A percentile compares a stretch with the other conserved stretches of the same genome.
Conservation (phyloP, 1,140 invertebrate genomes). For the Trachelipus rathkii region DNA sequence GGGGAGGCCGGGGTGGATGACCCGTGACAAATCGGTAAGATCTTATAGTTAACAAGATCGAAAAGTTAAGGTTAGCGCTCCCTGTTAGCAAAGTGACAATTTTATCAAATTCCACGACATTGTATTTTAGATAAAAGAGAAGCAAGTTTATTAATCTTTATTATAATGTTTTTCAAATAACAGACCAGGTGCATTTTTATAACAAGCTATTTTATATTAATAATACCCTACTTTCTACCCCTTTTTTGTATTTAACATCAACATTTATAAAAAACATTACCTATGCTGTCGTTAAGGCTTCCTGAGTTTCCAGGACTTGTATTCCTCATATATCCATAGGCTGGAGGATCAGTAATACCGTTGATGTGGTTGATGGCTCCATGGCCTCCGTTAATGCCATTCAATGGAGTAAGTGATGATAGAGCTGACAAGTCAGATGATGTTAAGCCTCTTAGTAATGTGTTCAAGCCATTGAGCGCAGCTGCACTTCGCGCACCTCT, state of each 20-base stretch:
- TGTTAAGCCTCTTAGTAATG: neutral
- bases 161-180: no score
- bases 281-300: neutral
- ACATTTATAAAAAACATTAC: neutral
- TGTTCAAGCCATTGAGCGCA: neutral
- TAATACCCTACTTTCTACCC: no score
- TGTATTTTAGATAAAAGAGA: no score
- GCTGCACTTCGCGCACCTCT: neutral
- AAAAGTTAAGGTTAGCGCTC: no score
- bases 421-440: neutral
- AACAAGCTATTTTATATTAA: no score
- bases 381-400: neutral
- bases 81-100: no score
- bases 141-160: no score
- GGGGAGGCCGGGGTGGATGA: no score
- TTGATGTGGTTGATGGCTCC: neutral
- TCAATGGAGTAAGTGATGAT: neutral
- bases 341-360: neutral
- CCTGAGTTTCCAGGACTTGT: neutral
- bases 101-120: no score
- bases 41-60: no score
- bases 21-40: no score
- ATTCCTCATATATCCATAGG: neutral
- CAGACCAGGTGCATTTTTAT: no score
- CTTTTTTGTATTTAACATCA: neutral